Base-by-base conservation (phyloP, 2,888 invertebrate species). In the Rhaphigaster nebulosa region DNA sequence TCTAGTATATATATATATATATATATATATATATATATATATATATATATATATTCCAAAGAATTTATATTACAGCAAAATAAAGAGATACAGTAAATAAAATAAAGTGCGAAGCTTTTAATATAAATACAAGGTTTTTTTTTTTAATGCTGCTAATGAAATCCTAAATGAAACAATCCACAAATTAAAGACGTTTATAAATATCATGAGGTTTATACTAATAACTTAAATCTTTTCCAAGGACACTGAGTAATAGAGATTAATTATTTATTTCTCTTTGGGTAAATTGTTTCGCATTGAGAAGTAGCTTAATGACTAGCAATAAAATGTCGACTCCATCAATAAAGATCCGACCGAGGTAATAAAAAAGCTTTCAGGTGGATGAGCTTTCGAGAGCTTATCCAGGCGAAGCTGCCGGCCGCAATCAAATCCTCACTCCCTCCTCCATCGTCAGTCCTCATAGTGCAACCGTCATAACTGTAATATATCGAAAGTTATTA, bases 291-390 rank as follows among this genome's bases (percentile, higher is more conserved):
- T 12, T 13, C 34, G n/a, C 34, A 38, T 38, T 0, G 34, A 76
- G 70, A 20, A 23, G 20, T 1, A 0, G 0, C 70, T 20, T 76
- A 76, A 76, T 76, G 34, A 10, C 70, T 20, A 10, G 34, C 70
- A 38, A 76, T 76, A 76, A 76, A 76, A 34, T 20, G 70, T 38
- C 20, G 18, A 20, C 34, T 38, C 70, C 38, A 76, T 76, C 34
- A 76, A 76, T 38, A 34, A 76, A 38, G 34, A 38, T 76, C 34
- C 20, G 38, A 18, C 34, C 34, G 20, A 8, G 70, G 70, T 38
- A 76, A 76, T 76, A 76, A 38, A 76, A 76, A 38, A 76, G 34
- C 70, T 76, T 76, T 76, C 70, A 76, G 29, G 18, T 76, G 70
- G 26, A 76, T 76, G 70, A 76, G 70, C 5, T 76, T 76, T 76